A percentile compares a stretch with the other conserved stretches of the same genome.
Evolutionary conservation across 2,113 vertebrate species (phyloP).

Genomic region (Caretta caretta): DNA sequence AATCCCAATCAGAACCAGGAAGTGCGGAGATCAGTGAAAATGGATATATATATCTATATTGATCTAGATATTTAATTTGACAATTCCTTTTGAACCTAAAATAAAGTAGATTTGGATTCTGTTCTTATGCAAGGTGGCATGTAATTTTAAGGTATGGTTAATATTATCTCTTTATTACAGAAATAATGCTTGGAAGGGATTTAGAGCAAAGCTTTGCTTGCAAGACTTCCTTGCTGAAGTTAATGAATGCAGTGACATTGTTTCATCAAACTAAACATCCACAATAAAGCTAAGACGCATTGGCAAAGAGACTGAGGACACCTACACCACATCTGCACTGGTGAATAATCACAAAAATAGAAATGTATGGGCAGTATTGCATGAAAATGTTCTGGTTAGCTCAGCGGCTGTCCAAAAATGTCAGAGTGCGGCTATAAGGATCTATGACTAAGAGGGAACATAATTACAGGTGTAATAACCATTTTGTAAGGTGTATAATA

Average conservation of each 20-base stretch:
- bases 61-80: neutral
- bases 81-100: neutral
- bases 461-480: neutral
- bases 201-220: neutral
- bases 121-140: neutral
- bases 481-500: neutral
- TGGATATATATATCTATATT: neutral
- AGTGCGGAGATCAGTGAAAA: neutral
- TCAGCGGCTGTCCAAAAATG: neutral
- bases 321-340: neutral
- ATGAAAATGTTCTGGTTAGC: neutral
- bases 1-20: neutral
- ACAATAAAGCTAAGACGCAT: rapidly evolving
- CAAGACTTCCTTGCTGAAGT: neutral
- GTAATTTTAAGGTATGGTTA: neutral
- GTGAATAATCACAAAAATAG: neutral
- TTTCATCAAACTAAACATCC: slow-evolving; percentile 4
- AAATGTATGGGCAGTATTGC: neutral
- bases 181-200: neutral
- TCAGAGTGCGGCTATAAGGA: neutral
- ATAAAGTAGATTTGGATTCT: neutral
- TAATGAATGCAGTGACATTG: neutral
- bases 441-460: neutral
- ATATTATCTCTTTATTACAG: neutral
- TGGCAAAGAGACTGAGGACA: neutral